Base-by-base conservation (phyloP, 64 coral and sea anemone species). In the Pocillopora damicornis region DNA sequence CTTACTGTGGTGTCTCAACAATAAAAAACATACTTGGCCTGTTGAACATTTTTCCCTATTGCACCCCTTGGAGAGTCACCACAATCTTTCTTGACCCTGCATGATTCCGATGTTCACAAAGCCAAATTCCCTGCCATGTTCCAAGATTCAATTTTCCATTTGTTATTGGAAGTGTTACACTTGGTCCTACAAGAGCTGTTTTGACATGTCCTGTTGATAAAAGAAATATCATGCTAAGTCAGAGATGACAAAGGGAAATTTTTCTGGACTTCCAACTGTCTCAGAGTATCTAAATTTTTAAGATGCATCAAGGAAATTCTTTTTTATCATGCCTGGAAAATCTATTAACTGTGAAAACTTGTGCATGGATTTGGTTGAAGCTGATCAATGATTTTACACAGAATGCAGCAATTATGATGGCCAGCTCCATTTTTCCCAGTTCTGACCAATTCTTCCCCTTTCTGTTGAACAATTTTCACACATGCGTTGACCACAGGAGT, bases 51-150 rank as follows among this genome's bases (percentile, higher is more conserved):
- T 22, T 72, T 38, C 13, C 1, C 93, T 77, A 93, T 51, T 99
- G 90, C 15, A 90, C 80, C 42, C 97, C 97, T 88, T 99, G 97
- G 26, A 99, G 75, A 7, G 93, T 99, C 13, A 99, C 93, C 23
- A 99, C 91, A 67, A 99, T 93, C 60, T 77, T 90, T 61, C 97
- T 92, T 11, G 93, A 90, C 5, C 93, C 90, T 36, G 83, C 93
- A 81, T 86, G 90, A 80, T 99, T 79, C 75, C 97, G 87, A 59
- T 99, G 97, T 81, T 99, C 97, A 91, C 97, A 99, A 26, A 99
- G 80, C 97, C 97, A 99, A 38, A 99, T 99, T 85, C 97, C 97
- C 88, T 99, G 97, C 97, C 97, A 99, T 1, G 90, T 99, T 71
- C 97, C 97, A 76, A 99, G 79, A 75, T 92, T 93, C 18, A 99